A percentile compares a stretch with the other conserved stretches of the same genome.
Conservation (phyloP, 2,797 vertebrate species). For the Pampus argenteus region DNA sequence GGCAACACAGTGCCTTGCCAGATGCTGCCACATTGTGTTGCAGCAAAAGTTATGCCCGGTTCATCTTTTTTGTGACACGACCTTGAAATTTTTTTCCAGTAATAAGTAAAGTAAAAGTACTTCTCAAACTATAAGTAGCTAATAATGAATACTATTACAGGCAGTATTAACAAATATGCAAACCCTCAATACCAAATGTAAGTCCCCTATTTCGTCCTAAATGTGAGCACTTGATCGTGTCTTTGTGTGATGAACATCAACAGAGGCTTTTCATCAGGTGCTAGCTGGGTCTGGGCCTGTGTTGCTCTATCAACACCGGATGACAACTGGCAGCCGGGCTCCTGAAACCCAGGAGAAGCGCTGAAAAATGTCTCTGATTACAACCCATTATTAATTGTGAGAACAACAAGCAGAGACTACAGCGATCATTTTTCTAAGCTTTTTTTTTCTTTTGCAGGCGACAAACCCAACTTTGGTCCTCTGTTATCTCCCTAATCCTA, state of each 20-base stretch:
- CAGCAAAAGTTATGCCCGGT: not conserved
- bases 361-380: constrained; percentile 71
- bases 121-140: too few species aligned
- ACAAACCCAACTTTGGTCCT: constrained; percentile 35
- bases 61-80: not conserved
- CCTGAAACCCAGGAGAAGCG: constrained; percentile 62
- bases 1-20: not conserved
- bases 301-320: constrained; percentile 70
- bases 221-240: constrained; percentile 7
- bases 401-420: constrained; percentile 39
- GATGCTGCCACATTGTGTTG: not conserved
- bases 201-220: not conserved
- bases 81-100: too few species aligned
- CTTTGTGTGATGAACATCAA: constrained; percentile 20
- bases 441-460: constrained; percentile 4
- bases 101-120: not conserved
- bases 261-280: constrained; percentile 58
- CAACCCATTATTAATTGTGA: constrained; percentile 75
- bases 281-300: constrained; percentile 33
- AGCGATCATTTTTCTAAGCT: constrained; percentile 54
- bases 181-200: not conserved
- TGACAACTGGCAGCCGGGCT: constrained; percentile 68
- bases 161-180: constrained; percentile 22
- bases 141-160: too few species aligned
- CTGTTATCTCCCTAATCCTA: constrained; percentile 76